A percentile compares a stretch with the other conserved stretches of the same genome.
Evolutionary conservation across 2,888 invertebrate species (phyloP).

Genomic region (Xylota sylvarum): DNA sequence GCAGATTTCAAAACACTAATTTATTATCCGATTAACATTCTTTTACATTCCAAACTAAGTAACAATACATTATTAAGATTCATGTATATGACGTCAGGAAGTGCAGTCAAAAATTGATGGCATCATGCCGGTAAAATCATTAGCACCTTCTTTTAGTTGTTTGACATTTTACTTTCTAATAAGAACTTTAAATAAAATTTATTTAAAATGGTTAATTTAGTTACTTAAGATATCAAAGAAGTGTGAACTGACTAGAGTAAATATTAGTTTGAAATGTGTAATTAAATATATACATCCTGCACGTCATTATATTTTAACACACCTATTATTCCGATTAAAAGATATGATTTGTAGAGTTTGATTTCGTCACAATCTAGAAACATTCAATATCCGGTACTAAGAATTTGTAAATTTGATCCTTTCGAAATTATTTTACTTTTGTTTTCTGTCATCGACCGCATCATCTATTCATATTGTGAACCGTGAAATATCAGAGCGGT

Average conservation of each 20-base stretch:
- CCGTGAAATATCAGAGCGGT: slow-evolving; percentile 2
- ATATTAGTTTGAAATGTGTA: no score
- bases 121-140: background rate
- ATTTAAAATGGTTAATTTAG: background rate
- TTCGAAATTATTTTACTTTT: background rate
- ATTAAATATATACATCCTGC: no score
- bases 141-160: background rate
- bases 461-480: background rate
- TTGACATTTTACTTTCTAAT: background rate
- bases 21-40: background rate
- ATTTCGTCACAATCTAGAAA: no score
- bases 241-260: slow-evolving; percentile 8
- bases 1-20: background rate
- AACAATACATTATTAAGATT: background rate
- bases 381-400: no score
- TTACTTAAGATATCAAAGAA: background rate
- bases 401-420: no score
- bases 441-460: background rate
- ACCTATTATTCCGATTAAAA: no score
- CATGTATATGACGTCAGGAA: background rate
- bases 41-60: background rate
- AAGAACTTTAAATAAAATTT: background rate
- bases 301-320: no score
- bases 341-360: no score
- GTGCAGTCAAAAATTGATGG: background rate